Conservation (phyloP, 2,888 invertebrate genomes). For the Polyommatus iphigenia region DNA sequence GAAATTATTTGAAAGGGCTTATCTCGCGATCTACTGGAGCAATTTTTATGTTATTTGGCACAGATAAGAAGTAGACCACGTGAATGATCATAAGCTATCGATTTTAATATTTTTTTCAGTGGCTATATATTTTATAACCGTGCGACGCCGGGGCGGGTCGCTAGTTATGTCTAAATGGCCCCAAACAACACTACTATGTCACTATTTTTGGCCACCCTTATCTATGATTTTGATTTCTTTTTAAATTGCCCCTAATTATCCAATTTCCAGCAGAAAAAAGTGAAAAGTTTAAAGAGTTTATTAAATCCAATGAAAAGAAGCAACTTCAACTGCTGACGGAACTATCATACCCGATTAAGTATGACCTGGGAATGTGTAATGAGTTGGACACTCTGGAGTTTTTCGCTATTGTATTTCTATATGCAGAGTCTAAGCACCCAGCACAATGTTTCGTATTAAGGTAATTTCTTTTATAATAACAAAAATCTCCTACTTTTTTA, state of each 20-base stretch:
- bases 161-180: too few relatives aligned
- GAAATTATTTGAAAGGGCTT: too few relatives aligned
- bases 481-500: neutral
- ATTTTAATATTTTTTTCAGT: too few relatives aligned
- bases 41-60: too few relatives aligned
- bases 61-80: too few relatives aligned
- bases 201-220: too few relatives aligned
- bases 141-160: too few relatives aligned
- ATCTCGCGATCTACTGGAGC: too few relatives aligned
- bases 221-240: neutral
- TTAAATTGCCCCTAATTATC: slow-evolving; percentile 46
- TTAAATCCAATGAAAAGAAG: neutral
- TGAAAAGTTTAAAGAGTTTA: slow-evolving; percentile 35
- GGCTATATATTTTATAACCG: too few relatives aligned
- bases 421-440: slow-evolving; percentile 66
- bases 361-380: too few relatives aligned
- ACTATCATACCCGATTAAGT: neutral
- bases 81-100: too few relatives aligned
- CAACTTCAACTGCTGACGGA: neutral
- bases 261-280: slow-evolving; percentile 45
- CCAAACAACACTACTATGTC: too few relatives aligned
- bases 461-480: slow-evolving; percentile 43
- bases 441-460: slow-evolving; percentile 64
- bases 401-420: slow-evolving; percentile 55
- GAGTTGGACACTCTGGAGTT: slow-evolving; percentile 47